Evolutionary conservation across 2,113 vertebrate species (phyloP).

Genomic region (Sakesphorus luctuosus): DNA sequence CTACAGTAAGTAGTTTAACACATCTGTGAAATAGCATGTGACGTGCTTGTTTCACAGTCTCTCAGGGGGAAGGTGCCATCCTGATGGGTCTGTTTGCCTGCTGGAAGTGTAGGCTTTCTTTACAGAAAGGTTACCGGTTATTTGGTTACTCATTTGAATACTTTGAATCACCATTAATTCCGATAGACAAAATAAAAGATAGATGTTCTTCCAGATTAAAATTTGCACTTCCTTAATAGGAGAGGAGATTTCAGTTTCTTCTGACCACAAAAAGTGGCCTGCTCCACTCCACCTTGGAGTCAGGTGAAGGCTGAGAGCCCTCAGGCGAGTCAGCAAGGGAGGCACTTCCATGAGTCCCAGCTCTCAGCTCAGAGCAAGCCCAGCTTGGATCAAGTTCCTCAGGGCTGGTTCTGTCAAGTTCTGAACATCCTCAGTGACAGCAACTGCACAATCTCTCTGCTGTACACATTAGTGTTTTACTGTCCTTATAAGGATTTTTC

Average conservation of each 20-base stretch:
- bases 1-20: neutral
- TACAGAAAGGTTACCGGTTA: neutral
- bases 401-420: neutral
- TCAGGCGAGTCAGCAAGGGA: accelerated
- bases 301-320: neutral
- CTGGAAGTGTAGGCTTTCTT: neutral
- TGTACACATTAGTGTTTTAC: neutral
- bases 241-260: neutral
- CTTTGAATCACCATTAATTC: neutral
- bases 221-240: neutral
- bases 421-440: neutral
- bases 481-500: neutral
- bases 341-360: neutral
- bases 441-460: neutral
- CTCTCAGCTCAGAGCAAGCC: neutral
- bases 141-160: neutral
- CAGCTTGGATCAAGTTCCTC: neutral
- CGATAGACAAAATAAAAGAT: neutral
- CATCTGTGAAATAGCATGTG: neutral
- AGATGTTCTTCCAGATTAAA: neutral
- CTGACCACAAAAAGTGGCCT: neutral
- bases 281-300: neutral
- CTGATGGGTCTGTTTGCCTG: neutral
- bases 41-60: neutral
- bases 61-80: neutral